Evolutionary conservation across 2,797 vertebrate genomes (phyloP).

Genomic region (Gymnocypris eckloni): DNA sequence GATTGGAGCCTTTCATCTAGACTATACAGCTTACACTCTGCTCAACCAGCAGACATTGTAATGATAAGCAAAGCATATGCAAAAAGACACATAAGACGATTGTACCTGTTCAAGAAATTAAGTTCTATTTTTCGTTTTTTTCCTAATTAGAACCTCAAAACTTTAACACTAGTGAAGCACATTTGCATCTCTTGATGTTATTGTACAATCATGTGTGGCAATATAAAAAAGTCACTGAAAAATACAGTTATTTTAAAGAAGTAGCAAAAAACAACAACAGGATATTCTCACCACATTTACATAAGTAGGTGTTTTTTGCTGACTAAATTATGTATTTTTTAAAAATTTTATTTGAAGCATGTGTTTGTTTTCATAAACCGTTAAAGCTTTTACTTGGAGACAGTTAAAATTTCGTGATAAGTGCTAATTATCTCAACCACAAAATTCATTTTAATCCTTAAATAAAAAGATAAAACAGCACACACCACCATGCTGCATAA

Average conservation of each 20-base stretch:
- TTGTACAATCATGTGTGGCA: not conserved
- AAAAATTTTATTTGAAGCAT: constrained; percentile 16
- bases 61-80: constrained; percentile 12
- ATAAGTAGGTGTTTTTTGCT: constrained; percentile 31
- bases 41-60: constrained; percentile 6
- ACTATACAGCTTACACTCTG: constrained; percentile 1
- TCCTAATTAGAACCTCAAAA: not conserved
- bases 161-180: not conserved
- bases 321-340: not conserved
- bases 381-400: constrained; percentile 29
- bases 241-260: constrained; percentile 22
- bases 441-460: constrained; percentile 50
- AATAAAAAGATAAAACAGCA: constrained; percentile 29
- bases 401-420: constrained; percentile 41
- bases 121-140: not conserved
- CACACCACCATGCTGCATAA: not conserved
- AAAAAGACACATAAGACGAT: not conserved
- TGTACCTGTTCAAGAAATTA: not conserved
- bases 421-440: constrained; percentile 47
- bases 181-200: not conserved
- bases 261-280: not conserved
- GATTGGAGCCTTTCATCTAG: constrained; percentile 33
- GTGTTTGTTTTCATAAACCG: constrained; percentile 56
- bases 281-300: constrained; percentile 40
- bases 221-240: not conserved